Percentiles rank a stretch among this genome's conserved stretches.
phyloP scores from a whole-genome alignment of 2,888 invertebrate genomes.

The Odontothrips loti region DNA sequence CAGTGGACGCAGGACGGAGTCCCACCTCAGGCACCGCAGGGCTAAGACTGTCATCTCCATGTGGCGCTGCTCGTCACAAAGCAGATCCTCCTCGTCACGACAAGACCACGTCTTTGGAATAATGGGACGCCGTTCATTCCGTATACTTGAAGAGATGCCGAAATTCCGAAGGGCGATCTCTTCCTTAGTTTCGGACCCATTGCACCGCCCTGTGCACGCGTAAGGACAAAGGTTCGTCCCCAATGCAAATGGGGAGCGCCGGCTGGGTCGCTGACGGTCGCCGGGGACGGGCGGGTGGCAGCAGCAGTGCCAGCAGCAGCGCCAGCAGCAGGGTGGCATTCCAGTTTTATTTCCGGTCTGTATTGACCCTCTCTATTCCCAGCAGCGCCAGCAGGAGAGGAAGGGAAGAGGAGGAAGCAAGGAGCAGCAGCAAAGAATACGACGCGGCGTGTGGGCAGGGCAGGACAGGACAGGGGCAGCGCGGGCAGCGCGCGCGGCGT shows the following conservation, averaged over 20 bases:
- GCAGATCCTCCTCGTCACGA: no score
- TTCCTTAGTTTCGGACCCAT: no score
- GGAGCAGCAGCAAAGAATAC: no score
- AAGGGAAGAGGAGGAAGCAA: neutral
- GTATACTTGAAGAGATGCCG: no score
- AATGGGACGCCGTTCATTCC: neutral
- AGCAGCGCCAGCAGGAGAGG: neutral
- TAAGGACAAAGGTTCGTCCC: neutral
- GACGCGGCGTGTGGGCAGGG: no score
- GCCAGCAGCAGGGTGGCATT: neutral
- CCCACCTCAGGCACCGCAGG: no score
- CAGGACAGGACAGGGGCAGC: neutral
- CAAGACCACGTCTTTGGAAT: no score
- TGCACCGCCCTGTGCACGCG: neutral
- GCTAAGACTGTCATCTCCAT: neutral
- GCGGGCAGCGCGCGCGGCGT: neutral
- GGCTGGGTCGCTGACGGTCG: neutral
- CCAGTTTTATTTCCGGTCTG: slow-evolving; percentile 10
- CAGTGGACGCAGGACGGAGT: neutral
- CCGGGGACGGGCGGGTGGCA: neutral
- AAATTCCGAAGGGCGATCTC: no score
- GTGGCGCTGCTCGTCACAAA: neutral
- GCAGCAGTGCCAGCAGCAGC: neutral
- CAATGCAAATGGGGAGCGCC: neutral
- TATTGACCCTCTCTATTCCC: slow-evolving; percentile 16